A percentile compares a stretch with the other conserved stretches of the same genome.
These are phyloP conservation scores for Cygnus olor DNA, from an alignment of 2,797 vertebrate genomes.

Conservation along the genomic window DNA sequence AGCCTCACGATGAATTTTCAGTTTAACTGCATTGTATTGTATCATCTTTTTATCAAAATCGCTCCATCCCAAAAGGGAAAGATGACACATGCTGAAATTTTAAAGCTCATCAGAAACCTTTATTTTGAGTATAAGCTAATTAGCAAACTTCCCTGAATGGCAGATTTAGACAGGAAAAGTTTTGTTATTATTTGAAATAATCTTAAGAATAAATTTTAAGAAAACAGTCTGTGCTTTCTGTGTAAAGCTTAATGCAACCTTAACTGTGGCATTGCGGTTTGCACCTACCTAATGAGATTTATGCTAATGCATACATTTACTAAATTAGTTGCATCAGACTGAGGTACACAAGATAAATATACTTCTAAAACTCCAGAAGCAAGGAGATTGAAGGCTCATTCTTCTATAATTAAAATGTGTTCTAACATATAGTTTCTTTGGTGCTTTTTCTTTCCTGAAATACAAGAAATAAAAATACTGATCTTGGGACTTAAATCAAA, in stretches of 20 bases:
- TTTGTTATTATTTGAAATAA: background rate
- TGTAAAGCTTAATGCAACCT: background rate
- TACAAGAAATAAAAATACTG: background rate
- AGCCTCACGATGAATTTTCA: background rate
- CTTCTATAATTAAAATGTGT: background rate
- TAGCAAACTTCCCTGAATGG: background rate
- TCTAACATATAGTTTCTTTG: background rate
- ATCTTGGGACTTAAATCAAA: background rate
- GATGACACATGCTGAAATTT: background rate
- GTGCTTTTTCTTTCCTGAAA: background rate
- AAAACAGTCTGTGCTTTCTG: background rate
- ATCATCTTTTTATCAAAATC: background rate
- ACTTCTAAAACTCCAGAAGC: background rate
- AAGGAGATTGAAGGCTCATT: background rate
- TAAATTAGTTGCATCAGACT: background rate
- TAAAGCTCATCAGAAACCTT: background rate
- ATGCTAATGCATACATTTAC: conserved; percentile 31
- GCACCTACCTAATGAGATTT: conserved; percentile 21
- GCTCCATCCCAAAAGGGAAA: background rate
- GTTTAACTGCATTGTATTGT: background rate
- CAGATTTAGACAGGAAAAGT: background rate
- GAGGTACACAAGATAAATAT: background rate
- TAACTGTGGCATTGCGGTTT: background rate
- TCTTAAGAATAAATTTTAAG: too few species aligned
- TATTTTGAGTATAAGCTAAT: background rate